Evolutionary conservation across 1,140 invertebrate genomes (phyloP), one percentile per base, ranked within the genome.

Genomic region (Trichonephila clavipes): DNA sequence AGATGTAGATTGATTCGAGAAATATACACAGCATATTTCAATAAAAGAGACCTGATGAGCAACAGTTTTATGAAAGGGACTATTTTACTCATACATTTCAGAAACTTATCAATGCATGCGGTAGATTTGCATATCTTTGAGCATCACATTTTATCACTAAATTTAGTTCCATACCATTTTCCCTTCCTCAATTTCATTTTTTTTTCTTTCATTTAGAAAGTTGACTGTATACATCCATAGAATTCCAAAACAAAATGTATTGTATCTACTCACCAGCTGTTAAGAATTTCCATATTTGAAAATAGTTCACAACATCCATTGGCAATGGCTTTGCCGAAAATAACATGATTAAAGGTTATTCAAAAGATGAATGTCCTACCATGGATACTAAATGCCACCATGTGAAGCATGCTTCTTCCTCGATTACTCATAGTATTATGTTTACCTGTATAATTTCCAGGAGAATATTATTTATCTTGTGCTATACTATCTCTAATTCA

Each of bases 171-270:
- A 77, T 77, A 18, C 28, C 28, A 69, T 69, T n/a, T 69, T 62
- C 16, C 16, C 16, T 69, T 69, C 2, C 21, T 51, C 51, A 51
- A 12, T 51, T 51, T 51, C 51, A 51, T 51, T 51, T 51, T 51
- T 51, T 51, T 51, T 12, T 28, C 28, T 0, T 51, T 51, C 34
- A 40, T 40, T 51, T 12, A 51, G 10, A 51, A 51, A 10, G 10
- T 51, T 51, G 18, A 40, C 28, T 77, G 5, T 28, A 69, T 16
- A 19, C 14, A 77, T 77, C 72, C 72, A 77, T 77, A 28, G 40
- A 77, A 77, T 77, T 77, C 72, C 72, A 77, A 28, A 77, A 77
- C 72, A 77, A 69, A 69, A 24, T 69, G n/a, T 69, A 69, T 77
- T 77, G 1, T 40, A 40, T 77, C 34, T 77, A 77, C 72, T 77